These are phyloP conservation scores for Penelope pileata DNA, from an alignment of 2,113 vertebrate genomes.

Conservation along the genomic window DNA sequence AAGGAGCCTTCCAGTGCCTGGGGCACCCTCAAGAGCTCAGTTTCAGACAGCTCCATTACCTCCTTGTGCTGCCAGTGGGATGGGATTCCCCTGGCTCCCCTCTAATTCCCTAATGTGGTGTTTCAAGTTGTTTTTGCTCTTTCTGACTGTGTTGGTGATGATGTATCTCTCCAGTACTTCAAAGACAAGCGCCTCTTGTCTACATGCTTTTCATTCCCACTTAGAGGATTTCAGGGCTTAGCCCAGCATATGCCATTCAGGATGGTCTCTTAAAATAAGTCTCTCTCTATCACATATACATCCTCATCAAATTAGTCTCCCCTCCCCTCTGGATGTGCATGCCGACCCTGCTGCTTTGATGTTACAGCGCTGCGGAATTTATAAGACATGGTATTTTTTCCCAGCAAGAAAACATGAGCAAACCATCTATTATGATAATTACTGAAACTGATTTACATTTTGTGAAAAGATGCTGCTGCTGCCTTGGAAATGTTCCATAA, in stretches of 20 bases:
- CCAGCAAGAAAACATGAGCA: conserved; percentile 63
- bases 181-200: not conserved
- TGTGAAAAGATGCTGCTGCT: conserved; percentile 47
- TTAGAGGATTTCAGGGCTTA: not conserved
- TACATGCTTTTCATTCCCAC: not conserved
- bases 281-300: conserved; percentile 7
- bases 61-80: not conserved
- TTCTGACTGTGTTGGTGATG: not conserved
- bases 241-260: not conserved
- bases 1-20: not conserved
- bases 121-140: not conserved
- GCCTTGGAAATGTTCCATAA: conserved; percentile 51
- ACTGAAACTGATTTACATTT: conserved; percentile 72
- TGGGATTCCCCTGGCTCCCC: not conserved
- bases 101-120: not conserved
- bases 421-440: conserved; percentile 73
- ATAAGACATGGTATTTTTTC: conserved; percentile 64
- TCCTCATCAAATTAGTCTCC: conserved; percentile 56
- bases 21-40: not conserved
- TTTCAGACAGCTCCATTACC: not conserved
- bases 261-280: conserved; percentile 42
- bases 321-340: conserved; percentile 51
- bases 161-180: not conserved
- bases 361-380: conserved; percentile 63
- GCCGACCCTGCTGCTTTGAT: conserved; percentile 51